Evolutionary conservation across 2,797 vertebrate genomes (phyloP), one percentile per base, ranked within the genome.

Genomic region (Scleropages formosus): DNA sequence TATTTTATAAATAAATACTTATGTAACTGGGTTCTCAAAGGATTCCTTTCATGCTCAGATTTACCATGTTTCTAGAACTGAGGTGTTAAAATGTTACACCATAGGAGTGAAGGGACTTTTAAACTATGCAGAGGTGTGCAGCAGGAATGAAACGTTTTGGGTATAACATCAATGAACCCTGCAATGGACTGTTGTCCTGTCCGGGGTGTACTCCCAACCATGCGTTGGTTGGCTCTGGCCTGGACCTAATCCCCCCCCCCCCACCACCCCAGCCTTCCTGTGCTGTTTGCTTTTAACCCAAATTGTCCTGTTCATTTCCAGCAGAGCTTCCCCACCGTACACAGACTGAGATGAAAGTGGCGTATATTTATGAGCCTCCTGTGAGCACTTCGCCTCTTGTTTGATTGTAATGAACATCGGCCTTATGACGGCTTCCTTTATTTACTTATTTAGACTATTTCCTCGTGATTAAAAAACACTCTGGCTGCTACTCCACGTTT

Each of bases 311-410:
- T n/a, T 15, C 51, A 22, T 27, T 51, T 49, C 46, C 24, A 10
- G 31, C 22, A 27, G 51, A 16, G 51, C 2, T 6, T 22, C 18
- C 12, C 7, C 51, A 51, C 13, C 13, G 12, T 24, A 67, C 66
- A 56, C 61, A 66, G 16, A 46, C 15, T 59, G 51, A 85, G 85
- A 91, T 92, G 84, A 92, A 91, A 91, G 88, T 59, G 77, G 78
- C 15, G 74, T 77, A 76, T 87, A 87, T 89, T 90, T 85, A 85
- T 82, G 86, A 86, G 82, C 82, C 56, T 80, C 39, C 82, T 79
- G 82, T 82, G 78, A 80, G 79, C 79, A 82, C 88, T 89, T 88
- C 88, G 80, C 82, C 81, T 84, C 84, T 85, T 51, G 61, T 87
- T 85, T 87, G 85, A 85, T 79, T 88, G 82, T 74, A 85, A 84